Percentiles rank a stretch among this genome's conserved stretches.
These are phyloP conservation scores for Peromyscus polionotus DNA, from an alignment of 2,113 vertebrate genomes.

Conservation along the genomic window DNA sequence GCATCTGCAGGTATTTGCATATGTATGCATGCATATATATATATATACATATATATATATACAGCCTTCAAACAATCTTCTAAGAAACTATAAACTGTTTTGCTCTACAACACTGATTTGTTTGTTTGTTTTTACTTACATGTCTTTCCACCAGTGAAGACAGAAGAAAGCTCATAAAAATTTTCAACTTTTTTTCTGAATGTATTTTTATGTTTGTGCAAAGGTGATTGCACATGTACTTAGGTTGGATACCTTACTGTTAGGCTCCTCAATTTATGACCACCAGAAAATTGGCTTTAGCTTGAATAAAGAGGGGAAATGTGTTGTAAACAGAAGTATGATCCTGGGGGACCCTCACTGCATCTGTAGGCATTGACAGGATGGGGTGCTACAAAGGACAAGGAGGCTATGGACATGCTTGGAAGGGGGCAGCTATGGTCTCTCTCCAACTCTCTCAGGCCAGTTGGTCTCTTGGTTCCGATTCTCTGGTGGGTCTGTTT, in stretches of 20 bases:
- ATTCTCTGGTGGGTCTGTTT: background rate
- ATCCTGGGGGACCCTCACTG: background rate
- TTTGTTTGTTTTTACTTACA: slow-evolving; percentile 5
- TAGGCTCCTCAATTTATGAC: background rate
- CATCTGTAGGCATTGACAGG: background rate
- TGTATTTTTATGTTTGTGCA: slow-evolving; percentile 27
- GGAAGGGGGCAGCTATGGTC: background rate
- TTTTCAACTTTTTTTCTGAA: background rate
- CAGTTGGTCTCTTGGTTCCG: background rate
- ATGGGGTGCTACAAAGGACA: background rate
- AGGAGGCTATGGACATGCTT: background rate
- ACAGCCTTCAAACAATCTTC: no score
- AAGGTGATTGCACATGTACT: slow-evolving; percentile 4
- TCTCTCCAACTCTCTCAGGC: background rate
- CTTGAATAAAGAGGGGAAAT: background rate
- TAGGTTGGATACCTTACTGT: background rate
- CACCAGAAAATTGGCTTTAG: background rate
- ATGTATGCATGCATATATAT: no score
- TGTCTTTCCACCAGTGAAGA: slow-evolving; percentile 45
- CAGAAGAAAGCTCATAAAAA: slow-evolving; percentile 5
- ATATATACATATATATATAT: no score
- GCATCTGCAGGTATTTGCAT: no score
- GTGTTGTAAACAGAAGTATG: background rate
- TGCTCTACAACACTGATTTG: background rate
- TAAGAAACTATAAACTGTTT: background rate